A percentile compares a stretch with the other conserved stretches of the same genome.
phyloP scores from a whole-genome alignment of 2,797 vertebrate genomes.

The Taeniopygia guttata region DNA sequence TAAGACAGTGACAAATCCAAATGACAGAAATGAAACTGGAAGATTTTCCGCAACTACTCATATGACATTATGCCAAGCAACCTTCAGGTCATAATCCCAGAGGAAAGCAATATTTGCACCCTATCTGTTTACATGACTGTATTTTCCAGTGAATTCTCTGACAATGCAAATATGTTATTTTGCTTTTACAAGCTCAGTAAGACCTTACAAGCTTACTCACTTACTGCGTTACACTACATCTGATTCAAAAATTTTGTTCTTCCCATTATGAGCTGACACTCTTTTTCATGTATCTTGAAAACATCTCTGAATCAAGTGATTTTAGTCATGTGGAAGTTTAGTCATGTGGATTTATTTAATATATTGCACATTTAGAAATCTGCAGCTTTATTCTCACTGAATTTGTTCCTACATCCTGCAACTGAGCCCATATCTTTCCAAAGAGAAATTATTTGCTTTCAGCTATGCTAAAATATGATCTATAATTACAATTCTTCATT shows the following conservation, averaged over 20 bases:
- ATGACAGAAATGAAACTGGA: background rate
- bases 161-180: background rate
- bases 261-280: background rate
- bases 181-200: constrained; percentile 8
- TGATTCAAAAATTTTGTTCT: constrained; percentile 22
- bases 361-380: background rate
- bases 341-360: background rate
- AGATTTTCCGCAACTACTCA: background rate
- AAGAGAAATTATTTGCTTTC: background rate
- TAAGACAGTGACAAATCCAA: background rate
- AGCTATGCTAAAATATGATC: background rate
- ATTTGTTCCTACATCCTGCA: background rate
- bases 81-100: background rate
- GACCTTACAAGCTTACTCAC: background rate
- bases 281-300: background rate
- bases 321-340: background rate
- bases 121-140: background rate
- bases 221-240: background rate
- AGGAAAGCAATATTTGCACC: background rate
- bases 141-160: background rate
- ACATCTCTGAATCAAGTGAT: background rate
- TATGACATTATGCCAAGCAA: background rate
- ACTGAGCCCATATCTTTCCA: background rate
- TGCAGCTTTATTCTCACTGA: background rate
- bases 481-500: background rate